A percentile compares a stretch with the other conserved stretches of the same genome.
These are phyloP conservation scores for Cephalotes varians DNA, from an alignment of 2,888 invertebrate genomes.

Conservation along the genomic window DNA sequence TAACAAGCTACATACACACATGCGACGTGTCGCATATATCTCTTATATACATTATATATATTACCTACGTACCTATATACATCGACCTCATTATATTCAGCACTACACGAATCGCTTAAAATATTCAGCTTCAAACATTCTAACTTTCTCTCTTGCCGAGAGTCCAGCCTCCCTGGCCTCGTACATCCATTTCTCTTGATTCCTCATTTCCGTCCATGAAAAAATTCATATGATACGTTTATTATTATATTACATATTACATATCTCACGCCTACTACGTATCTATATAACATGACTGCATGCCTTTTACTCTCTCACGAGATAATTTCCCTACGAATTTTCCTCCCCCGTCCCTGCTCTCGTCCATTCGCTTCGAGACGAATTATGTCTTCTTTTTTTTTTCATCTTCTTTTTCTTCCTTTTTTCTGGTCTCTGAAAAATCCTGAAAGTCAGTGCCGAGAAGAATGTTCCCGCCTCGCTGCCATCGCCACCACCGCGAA, in stretches of 20 bases:
- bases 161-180: slow-evolving; percentile 62
- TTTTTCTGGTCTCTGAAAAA: slow-evolving; percentile 51
- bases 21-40: slow-evolving; percentile 62
- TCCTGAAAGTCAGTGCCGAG: slow-evolving; percentile 64
- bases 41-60: slow-evolving; percentile 63
- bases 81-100: slow-evolving; percentile 79
- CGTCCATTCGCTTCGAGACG: slow-evolving; percentile 69
- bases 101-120: slow-evolving; percentile 81
- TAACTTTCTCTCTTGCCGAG: slow-evolving; percentile 69
- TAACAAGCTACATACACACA: slow-evolving; percentile 63
- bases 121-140: slow-evolving; percentile 77
- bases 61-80: slow-evolving; percentile 72
- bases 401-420: slow-evolving; percentile 31
- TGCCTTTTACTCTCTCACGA: slow-evolving; percentile 79
- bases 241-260: slow-evolving; percentile 63
- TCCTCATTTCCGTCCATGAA: neutral
- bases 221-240: slow-evolving; percentile 54
- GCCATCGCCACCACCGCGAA: slow-evolving; percentile 53
- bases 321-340: slow-evolving; percentile 40
- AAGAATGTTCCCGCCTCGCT: slow-evolving; percentile 72
- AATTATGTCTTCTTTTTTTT: slow-evolving; percentile 52
- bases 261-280: slow-evolving; percentile 71
- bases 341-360: slow-evolving; percentile 10
- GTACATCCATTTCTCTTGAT: slow-evolving; percentile 1
- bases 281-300: slow-evolving; percentile 78